Evolutionary conservation across 2,888 invertebrate species (phyloP).

Genomic region (Amorpha juglandis): DNA sequence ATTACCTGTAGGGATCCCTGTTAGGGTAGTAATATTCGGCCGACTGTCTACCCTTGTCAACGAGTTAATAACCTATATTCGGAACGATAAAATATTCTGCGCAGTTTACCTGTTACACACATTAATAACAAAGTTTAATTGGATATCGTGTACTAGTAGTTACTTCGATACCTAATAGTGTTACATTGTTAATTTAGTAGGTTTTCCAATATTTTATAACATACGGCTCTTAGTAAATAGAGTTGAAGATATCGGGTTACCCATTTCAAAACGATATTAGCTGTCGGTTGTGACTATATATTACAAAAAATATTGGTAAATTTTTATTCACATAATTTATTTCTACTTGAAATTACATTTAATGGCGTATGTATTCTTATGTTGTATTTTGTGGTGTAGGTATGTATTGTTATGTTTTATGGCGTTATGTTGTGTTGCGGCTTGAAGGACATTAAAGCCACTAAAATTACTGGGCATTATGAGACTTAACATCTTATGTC

Average conservation of each 20-base stretch:
- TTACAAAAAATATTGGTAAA: too few species aligned
- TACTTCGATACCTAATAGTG: neutral
- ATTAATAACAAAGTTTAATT: slow-evolving; percentile 26
- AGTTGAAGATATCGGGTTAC: neutral
- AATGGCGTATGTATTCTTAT: neutral
- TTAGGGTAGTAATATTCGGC: slow-evolving; percentile 18
- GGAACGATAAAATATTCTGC: slow-evolving; percentile 3
- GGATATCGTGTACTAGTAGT: slow-evolving; percentile 19
- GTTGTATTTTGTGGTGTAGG: too few species aligned
- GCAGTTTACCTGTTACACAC: slow-evolving; percentile 19
- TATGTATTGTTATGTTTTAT: too few species aligned
- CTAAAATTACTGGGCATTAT: too few species aligned
- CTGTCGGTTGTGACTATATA: neutral
- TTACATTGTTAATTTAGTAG: slow-evolving; percentile 17
- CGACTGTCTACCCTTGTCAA: slow-evolving; percentile 42
- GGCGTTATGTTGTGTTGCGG: too few species aligned
- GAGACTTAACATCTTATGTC: too few species aligned
- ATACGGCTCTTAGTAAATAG: neutral
- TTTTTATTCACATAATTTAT: neutral
- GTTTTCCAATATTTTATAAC: slow-evolving; percentile 5
- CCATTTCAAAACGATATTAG: neutral
- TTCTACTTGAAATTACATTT: neutral
- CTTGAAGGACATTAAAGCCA: too few species aligned
- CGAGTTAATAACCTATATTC: slow-evolving; percentile 36
- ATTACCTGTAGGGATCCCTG: slow-evolving; percentile 33